Base-by-base conservation (phyloP, 1,140 invertebrate species). In the Hydropsyche tenuis region DNA sequence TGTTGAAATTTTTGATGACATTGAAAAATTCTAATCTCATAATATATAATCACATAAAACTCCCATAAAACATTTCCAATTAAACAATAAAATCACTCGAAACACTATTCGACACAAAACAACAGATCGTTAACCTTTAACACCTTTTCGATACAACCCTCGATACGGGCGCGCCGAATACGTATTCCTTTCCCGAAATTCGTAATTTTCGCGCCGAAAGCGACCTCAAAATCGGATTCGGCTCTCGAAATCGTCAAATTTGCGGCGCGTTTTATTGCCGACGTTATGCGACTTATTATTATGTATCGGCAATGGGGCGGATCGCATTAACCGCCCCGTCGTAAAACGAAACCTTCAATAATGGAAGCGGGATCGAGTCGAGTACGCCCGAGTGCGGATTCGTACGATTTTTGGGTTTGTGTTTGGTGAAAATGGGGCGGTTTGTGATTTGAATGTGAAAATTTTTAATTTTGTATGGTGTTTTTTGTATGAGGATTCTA, bases 221-320 rank as follows among this genome's bases (percentile, higher is more conserved):
- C 30, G 30, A 37, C 30, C 30, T 9, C 30, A 37, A 18, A n/a
- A 53, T 53, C 48, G n/a, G 48, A n/a, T n/a, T n/a, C n/a, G n/a
- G n/a, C n/a, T n/a, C n/a, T 53, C 20, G 16, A 16, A 53, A 53
- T 53, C 48, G n/a, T 16, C 48, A 53, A 53, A 18, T 53, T 53
- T 11, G 48, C 48, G 48, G 48, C 48, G 16, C 20, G 48, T 53
- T 53, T 53, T 53, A 53, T 53, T 53, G 48, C 48, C 9, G 9
- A 16, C 9, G n/a, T 18, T 53, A 7, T 5, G 48, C 20, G 48
- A 37, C 30, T 37, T 37, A 37, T 37, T 53, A 53, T 53, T 53
- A 53, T 53, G 48, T 53, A 53, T 53, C 16, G 48, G 48, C 48
- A 53, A 53, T 53, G 48, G 48, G n/a, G 48, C 48, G 16, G 20